These are phyloP conservation scores for Bactericera cockerelli DNA, from an alignment of 1,140 invertebrate genomes.

Conservation along the genomic window DNA sequence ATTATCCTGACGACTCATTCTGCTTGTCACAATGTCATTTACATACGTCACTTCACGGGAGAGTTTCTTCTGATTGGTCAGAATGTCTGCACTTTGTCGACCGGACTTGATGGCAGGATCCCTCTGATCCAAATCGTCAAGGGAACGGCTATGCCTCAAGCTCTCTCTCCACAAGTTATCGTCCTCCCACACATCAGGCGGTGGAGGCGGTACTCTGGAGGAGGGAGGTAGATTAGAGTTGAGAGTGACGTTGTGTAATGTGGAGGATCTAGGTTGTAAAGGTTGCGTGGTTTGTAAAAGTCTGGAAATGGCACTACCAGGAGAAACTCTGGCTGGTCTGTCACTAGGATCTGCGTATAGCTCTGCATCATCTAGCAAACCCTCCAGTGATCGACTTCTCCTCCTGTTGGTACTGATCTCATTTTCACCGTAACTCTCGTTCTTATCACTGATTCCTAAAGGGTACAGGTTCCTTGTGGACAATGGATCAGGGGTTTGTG, in stretches of 20 bases:
- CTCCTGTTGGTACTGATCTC: constrained; percentile 16
- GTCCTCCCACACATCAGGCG: constrained; percentile 61
- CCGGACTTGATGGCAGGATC: constrained; percentile 13
- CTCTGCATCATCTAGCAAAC: constrained; percentile 40
- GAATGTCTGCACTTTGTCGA: constrained; percentile 19
- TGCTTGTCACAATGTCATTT: constrained; percentile 43
- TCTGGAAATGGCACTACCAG: constrained; percentile 21
- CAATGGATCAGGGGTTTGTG: constrained; percentile 23
- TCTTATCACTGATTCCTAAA: constrained; percentile 31
- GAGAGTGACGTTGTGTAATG: constrained; percentile 23
- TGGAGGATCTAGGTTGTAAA: constrained; percentile 8
- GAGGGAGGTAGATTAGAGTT: constrained; percentile 18
- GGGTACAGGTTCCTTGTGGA: constrained; percentile 36
- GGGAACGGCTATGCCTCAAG: constrained; percentile 57
- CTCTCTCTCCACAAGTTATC: constrained; percentile 64
- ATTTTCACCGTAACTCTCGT: constrained; percentile 18
- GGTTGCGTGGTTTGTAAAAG: constrained; percentile 20
- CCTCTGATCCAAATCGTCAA: constrained; percentile 52
- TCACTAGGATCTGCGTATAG: constrained; percentile 23
- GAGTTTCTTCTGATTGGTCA: constrained; percentile 29
- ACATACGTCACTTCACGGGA: constrained; percentile 54
- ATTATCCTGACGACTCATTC: neutral
- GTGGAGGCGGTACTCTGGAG: constrained; percentile 15
- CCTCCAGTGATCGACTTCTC: constrained; percentile 43
- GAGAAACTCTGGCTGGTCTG: constrained; percentile 16